Evolutionary conservation across 2,113 vertebrate species (phyloP), one percentile per base, ranked within the genome.

Genomic region (Mormoops blainvillei): DNA sequence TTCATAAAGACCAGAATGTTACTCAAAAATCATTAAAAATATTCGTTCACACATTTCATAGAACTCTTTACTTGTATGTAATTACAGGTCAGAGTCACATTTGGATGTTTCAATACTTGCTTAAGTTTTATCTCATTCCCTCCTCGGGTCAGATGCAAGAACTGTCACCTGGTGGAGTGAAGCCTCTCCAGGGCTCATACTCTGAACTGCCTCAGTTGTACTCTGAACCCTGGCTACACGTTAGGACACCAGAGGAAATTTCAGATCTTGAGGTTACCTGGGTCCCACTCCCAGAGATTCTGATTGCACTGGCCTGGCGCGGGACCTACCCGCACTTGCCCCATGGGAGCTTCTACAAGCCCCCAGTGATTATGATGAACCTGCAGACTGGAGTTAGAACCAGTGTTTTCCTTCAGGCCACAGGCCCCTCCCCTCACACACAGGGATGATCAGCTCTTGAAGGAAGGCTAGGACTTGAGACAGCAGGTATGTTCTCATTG

Each of bases 11-110:
- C 15, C 11, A 36, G 20, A 56, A 11, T 45, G 45, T 43, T 86
- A 87, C 50, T 61, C 54, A 87, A 95, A 95, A 86, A 67, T 86
- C 20, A 81, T 43, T 70, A 67, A 96, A 89, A 76, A 70, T 50
- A 61, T 41, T 33, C 10, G 76, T 16, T 41, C 31, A n/a, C 4
- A 68, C 31, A 67, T 86, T 76, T 89, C 61, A 77, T 41, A 91
- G 70, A 95, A 65, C 73, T 73, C 67, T 61, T 86, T 76, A 36
- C 18, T 83, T 74, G 3, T 43, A 56, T 5, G 7, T 56, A 78
- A 63, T 45, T 76, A 80, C n/a, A 50, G 56, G 41, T 56, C 48
- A 43, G 3, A 33, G n/a, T 87, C 67, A 36, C 41, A 84, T 54
- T 52, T 80, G n/a, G 28, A 65, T 36, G 33, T 33, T 77, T 94